Evolutionary conservation across 2,797 vertebrate species (phyloP), one percentile per base, ranked within the genome.

Genomic region (Emys orbicularis): DNA sequence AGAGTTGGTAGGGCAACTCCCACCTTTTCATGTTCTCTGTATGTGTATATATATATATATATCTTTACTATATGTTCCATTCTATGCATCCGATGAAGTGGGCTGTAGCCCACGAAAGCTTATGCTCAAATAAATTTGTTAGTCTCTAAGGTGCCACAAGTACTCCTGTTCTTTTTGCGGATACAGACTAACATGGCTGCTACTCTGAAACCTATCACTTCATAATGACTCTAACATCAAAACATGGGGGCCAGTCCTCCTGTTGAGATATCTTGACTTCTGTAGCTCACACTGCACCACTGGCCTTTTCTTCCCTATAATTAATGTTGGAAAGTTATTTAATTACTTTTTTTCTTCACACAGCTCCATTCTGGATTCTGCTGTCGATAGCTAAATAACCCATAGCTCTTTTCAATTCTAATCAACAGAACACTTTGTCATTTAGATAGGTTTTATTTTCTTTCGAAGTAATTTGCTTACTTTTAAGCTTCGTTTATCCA

Each of bases 381-480:
- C 74, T 76, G 44, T 47, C 41, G 2, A 76, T 47, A 47, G 74
- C 74, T 76, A 76, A 47, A 76, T 76, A 76, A 76, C 41, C 41
- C 6, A 47, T 27, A 47, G 13, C 41, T 29, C 25, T 29, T 12
- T 44, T 76, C 25, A 47, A 27, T 27, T 76, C 74, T 76, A 76
- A 76, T 76, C 41, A 76, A 76, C 25, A 29, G 23, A 47, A 47
- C 41, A 47, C 12, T 76, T 44, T 76, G 25, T 47, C 37, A 44
- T 74, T 74, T 74, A 12, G 21, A 44, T 4, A 41, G 53, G 29
- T 41, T 76, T 79, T 86, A 82, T 87, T 88, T 53, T 79, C 80
- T 84, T 91, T 86, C 81, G 85, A 92, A 96, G 84, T 90, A 94
- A 96, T 96, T 90, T 92, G 68, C 79, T 94, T 89, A 93, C 95